These are phyloP conservation scores for Mustelus asterias DNA, from an alignment of 2,113 vertebrate genomes.

Conservation along the genomic window DNA sequence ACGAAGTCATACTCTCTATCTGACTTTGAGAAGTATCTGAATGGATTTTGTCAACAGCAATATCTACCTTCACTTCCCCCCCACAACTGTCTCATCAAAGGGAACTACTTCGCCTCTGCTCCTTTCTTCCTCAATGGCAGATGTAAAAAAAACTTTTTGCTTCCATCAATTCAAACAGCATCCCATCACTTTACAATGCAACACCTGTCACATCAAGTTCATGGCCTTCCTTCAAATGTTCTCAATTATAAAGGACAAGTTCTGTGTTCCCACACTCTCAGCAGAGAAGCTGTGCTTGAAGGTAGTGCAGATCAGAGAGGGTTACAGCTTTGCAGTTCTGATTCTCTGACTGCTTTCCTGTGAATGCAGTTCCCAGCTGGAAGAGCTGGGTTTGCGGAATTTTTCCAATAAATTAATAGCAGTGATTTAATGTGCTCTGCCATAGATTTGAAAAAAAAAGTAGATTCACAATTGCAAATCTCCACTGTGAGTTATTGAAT, in stretches of 20 bases:
- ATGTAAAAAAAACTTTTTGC: not conserved
- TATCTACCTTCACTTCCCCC: too few relatives aligned
- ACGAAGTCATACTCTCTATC: not conserved
- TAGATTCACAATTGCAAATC: not conserved
- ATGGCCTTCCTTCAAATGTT: not conserved
- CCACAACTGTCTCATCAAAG: not conserved
- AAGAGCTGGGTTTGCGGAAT: not conserved
- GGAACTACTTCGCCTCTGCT: not conserved
- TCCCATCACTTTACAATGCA: not conserved
- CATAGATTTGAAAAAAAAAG: not conserved
- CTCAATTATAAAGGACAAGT: not conserved
- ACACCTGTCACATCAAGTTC: not conserved
- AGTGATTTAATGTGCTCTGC: not conserved
- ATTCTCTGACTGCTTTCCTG: not conserved
- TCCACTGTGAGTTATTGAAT: not conserved
- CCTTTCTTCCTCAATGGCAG: not conserved
- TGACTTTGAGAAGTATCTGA: not conserved
- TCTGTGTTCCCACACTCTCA: not conserved
- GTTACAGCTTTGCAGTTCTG: not conserved
- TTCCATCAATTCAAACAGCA: not conserved
- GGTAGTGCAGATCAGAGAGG: not conserved
- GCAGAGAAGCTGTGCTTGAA: not conserved
- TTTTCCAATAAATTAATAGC: not conserved
- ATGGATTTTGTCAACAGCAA: not conserved
- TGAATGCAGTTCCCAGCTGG: not conserved